Base-by-base conservation (phyloP, 2,797 vertebrate species). In the Lepilemur septentrionalis region DNA sequence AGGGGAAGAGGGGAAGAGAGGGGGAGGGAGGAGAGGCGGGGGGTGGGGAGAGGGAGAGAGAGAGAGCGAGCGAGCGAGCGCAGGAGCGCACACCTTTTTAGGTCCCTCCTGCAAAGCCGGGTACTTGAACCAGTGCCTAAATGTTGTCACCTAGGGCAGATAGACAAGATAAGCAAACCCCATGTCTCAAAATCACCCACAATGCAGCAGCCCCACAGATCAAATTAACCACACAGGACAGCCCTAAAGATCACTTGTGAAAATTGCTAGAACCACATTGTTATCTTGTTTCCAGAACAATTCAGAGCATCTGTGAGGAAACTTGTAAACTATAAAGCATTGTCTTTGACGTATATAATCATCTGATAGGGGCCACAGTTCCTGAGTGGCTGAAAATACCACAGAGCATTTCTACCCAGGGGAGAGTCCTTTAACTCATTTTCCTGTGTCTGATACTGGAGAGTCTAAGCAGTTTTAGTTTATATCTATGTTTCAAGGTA, bases 221-320 rank as follows among this genome's bases (percentile, higher is more conserved):
- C 86, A 97, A 91, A 94, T 97, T 92, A 97, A 97, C 96, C 97
- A 94, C 97, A 97, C 65, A 93, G 97, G 86, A 86, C 94, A 96
- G 32, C 94, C 93, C 93, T 95, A 89, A 96, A 93, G 86, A 91
- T 89, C 48, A 22, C 91, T 91, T 83, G 96, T 93, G 97, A 96
- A 97, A 97, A 94, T 83, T 93, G 93, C 87, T 89, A 97, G 94
- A 97, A 97, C 96, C 97, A 95, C 95, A 97, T 3, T 78, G 95
- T 97, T 98, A 98, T 98, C 97, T 97, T 94, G 86, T 97, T 98
- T 96, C 97, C 97, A 98, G 97, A 96, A 67, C 96, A 50, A 93
- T 94, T 95, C 82, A 97, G 86, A 96, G 57, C 48, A 35, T 61
- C 69, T 70, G 9, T 52, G 83, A 96, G 97, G 95, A 97, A 96